Evolutionary conservation across 2,888 invertebrate genomes (phyloP), one percentile per base, ranked within the genome.

Genomic region (Drosophila macrospina): DNA sequence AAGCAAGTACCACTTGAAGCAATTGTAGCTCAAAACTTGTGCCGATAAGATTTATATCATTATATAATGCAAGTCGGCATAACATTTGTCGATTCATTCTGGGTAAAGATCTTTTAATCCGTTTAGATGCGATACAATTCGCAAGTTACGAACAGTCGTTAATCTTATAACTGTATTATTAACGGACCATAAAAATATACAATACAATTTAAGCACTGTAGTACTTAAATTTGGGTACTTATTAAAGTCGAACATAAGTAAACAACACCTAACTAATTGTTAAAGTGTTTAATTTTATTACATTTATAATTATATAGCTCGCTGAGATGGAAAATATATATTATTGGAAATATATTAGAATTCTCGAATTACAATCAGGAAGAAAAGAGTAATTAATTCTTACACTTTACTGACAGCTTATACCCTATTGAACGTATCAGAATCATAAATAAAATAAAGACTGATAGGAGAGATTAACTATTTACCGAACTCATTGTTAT

Each of bases 1-100:
- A 73, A 70, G 70, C 34, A 45, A 5, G 8, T 42, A 59, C 26
- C 45, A 39, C 55, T 34, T 34, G n/a, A 36, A 39, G 24, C 15
- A 64, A 59, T 59, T 57, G 32, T 41, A 51, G 44, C 63, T 45
- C 8, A 48, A 54, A 26, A 45, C 45, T 13, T 44, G 10, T 11
- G 28, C 7, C 34, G 71, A 73, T 73, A 75, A 73, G 76, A 26
- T 52, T 52, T 52, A 37, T 15, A 42, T n/a, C 26, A 5, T 50
- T 36, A 54, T 45, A 60, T 30, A 37, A 56, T 13, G 16, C 11
- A 37, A 42, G 15, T 20, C 8, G 16, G 39, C 13, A n/a, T 30
- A 30, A 48, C 10, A 8, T 6, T 10, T 37, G 8, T 37, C 4
- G 2, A 11, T 26, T 11, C 4, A 11, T 13, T 37, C 5, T 8